Base-by-base conservation (phyloP, 2,113 vertebrate genomes). In the Zosterops japonicus region DNA sequence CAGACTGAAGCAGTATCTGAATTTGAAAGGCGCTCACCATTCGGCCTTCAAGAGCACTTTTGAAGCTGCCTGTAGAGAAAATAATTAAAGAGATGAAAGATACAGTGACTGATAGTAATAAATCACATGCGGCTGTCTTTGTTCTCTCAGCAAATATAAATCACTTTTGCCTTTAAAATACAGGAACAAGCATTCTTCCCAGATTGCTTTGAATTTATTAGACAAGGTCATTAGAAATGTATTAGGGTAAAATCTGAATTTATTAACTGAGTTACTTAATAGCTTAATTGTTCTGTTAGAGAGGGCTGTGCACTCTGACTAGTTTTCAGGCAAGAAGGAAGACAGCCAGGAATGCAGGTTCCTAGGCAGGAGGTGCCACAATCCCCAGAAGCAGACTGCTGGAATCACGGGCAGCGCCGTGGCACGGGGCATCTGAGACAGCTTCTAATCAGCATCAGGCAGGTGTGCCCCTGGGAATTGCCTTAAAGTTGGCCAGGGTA, bases 401-500 rank as follows among this genome's bases (percentile, higher is more conserved):
- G 74, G 81, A 69, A 47, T 35, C 39, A 25, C 2, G 21, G 18
- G 8, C 96, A 88, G 96, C 89, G 96, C 28, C 46, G 91, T 33
- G 71, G 94, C 81, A 71, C 8, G 35, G 13, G 81, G 25, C 1
- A 12, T 91, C 94, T 97, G 94, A 97, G 76, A 83, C 47, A 87
- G 83, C 90, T 96, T 93, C 95, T 98, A 97, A 96, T 97, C 96
- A 97, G 74, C 81, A 95, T 95, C 96, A 94, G 94, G 97, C 98
- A 98, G 98, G 95, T 98, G 97, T 93, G 95, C 95, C 35, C 35
- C 27, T 46, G 41, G 63, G 86, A 93, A 96, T 42, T 68, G 79
- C 55, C 57, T 83, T 77, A 21, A 80, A 71, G 19, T 57, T 80
- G 61, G 83, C 63, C 19, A 6, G 67, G n/a, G 3, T 25, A 31